Evolutionary conservation across 2,797 vertebrate species (phyloP).

Genomic region (Oceanodroma leucorhoa): DNA sequence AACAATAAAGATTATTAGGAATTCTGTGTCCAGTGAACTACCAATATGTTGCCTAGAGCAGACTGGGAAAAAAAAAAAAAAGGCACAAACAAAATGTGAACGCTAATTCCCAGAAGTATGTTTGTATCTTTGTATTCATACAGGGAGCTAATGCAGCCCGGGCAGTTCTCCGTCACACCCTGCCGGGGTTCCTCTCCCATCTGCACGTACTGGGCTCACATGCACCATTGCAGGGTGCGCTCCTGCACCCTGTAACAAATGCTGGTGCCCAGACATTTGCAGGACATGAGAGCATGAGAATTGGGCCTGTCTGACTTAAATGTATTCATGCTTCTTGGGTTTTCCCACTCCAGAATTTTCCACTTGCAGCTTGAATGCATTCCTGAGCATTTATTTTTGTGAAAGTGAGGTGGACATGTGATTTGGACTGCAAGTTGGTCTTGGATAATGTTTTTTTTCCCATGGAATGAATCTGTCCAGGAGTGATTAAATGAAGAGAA

Average conservation of each 20-base stretch:
- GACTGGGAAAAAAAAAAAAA: not conserved
- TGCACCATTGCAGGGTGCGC: not conserved
- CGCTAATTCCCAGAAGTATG: not conserved
- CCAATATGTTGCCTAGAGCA: not conserved
- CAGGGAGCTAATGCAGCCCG: not conserved
- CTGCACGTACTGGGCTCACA: not conserved
- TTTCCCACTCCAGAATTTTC: not conserved
- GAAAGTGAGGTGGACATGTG: fast-evolving
- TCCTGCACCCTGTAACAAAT: not conserved
- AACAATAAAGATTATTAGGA: not conserved
- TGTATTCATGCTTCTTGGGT: fast-evolving
- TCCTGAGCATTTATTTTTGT: not conserved
- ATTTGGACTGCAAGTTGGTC: not conserved
- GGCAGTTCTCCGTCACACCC: not conserved
- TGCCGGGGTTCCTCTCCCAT: not conserved
- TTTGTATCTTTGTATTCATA: not conserved
- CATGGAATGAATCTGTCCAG: not conserved
- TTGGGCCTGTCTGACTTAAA: not conserved
- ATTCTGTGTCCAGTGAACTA: not conserved
- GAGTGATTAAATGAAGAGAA: not conserved
- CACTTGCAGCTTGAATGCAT: not conserved
- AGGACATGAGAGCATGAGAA: fast-evolving
- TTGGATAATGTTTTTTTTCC: not conserved
- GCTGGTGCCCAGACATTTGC: not conserved
- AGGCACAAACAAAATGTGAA: not conserved